A percentile compares a stretch with the other conserved stretches of the same genome.
Conservation (phyloP, 2,888 invertebrate genomes). For the Blastobasis adustella region DNA sequence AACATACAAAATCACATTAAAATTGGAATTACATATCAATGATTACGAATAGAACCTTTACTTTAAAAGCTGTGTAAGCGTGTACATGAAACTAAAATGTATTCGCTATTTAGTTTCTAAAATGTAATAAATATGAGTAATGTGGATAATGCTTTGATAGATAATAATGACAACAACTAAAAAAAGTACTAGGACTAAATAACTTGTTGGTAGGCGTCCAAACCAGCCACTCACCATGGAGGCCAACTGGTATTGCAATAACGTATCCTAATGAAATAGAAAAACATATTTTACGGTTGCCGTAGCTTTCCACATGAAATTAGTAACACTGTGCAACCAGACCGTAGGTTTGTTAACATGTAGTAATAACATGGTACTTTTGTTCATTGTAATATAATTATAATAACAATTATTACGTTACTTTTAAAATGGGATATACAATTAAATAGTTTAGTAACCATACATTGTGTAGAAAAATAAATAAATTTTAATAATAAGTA, state of each 20-base stretch:
- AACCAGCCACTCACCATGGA: conserved; percentile 68
- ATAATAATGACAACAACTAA: conserved; percentile 15
- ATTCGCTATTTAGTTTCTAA: conserved; percentile 2
- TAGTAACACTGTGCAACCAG: conserved; percentile 38
- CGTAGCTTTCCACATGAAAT: conserved; percentile 23
- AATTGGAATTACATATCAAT: neutral
- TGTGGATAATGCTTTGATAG: conserved; percentile 3
- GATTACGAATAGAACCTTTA: conserved; percentile 4
- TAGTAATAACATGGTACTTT: neutral
- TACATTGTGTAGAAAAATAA: no score
- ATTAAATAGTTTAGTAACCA: no score
- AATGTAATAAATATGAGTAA: conserved; percentile 9
- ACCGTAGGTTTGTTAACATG: conserved; percentile 9
- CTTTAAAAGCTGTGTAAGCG: conserved; percentile 56
- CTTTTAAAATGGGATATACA: no score
- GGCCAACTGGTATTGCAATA: conserved; percentile 72
- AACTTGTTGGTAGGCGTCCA: conserved; percentile 23
- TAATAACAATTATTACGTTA: no score
- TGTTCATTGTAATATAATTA: no score
- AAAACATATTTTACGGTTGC: conserved; percentile 39
- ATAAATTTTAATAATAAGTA: no score
- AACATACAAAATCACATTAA: neutral
- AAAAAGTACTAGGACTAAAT: conserved; percentile 36
- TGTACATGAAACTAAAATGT: conserved; percentile 17
- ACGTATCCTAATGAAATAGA: conserved; percentile 68